A percentile compares a stretch with the other conserved stretches of the same genome.
Evolutionary conservation across 2,797 vertebrate species (phyloP).

Genomic region (Poecile montanus): DNA sequence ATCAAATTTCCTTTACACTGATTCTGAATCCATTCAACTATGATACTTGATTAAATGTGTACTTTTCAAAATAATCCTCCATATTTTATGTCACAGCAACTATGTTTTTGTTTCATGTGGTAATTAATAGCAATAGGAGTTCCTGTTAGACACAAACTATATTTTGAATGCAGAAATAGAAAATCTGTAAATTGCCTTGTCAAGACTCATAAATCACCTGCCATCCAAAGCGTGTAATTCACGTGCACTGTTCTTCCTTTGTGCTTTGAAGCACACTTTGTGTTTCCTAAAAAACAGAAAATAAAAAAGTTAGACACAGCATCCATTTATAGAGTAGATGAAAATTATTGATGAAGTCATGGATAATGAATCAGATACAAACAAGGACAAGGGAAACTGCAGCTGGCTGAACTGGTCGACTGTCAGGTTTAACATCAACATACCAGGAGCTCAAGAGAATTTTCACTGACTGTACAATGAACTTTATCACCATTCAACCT

Average conservation of each 20-base stretch:
- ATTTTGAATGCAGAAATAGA: slow-evolving; percentile 24
- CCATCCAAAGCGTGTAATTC: not conserved
- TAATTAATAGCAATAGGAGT: slow-evolving; percentile 40
- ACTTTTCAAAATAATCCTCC: not conserved
- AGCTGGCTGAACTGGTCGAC: not conserved
- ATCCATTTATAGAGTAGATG: not conserved
- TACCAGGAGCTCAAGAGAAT: not conserved
- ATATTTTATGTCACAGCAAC: not conserved
- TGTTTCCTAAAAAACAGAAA: not conserved
- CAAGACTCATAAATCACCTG: slow-evolving; percentile 54
- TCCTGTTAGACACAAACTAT: not conserved
- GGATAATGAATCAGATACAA: not conserved
- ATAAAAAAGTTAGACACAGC: not conserved
- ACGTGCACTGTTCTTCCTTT: not conserved
- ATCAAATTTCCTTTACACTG: not conserved
- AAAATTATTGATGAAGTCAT: not conserved
- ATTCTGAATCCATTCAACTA: not conserved
- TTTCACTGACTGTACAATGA: not conserved
- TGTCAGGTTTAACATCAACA: not conserved
- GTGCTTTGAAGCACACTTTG: not conserved
- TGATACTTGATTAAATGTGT: not conserved
- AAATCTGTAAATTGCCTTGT: slow-evolving; percentile 56
- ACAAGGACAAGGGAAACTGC: not conserved
- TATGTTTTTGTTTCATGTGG: not conserved
- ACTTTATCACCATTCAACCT: not conserved